Base-by-base conservation (phyloP, 2,113 vertebrate genomes). In the Mirounga angustirostris region DNA sequence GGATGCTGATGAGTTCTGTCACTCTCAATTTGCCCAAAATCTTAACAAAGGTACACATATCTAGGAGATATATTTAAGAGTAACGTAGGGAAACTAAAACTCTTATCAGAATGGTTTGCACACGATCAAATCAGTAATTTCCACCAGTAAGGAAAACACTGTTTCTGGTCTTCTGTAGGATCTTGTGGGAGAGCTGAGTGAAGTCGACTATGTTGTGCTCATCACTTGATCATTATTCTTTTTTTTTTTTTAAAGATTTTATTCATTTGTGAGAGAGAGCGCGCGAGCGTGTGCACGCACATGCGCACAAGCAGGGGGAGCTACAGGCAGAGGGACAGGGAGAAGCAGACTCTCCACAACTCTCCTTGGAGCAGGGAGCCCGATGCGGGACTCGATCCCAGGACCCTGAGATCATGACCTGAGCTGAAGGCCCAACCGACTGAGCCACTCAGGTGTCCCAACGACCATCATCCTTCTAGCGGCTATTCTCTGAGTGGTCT, bases 51-150 rank as follows among this genome's bases (percentile, higher is more conserved):
- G 30, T 26, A 52, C 61, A 33, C 4, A 22, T 22, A 73, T 33
- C 58, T 92, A 54, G 56, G 22, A 83, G 91, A 91, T 36, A 16
- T 18, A 40, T 76, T 92, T 63, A 65, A 88, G 33, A 97, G 33
- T 71, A 84, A 80, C 24, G 21, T 15, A 85, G 19, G 46, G 43
- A 78, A 92, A 69, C 21, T 21, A 36, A 76, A 58, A 40, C 56
- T 89, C 63, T 96, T 73, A 78, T n/a, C 59, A 69, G 67, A 61
- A 92, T 71, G 59, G 40, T 71, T 92, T 83, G 54, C 61, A 73
- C 46, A 59, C 4, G 30, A 79, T 24, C 46, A 52, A 89, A 28
- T 89, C 65, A 33, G 4, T 28, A 28, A 24, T 94, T 91, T 30
- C 40, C 22, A 82, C 36, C 56, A 74, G 40, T 11, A 7, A 84